These are phyloP conservation scores for Theocolax elegans DNA, from an alignment of 1,140 invertebrate genomes.

Conservation along the genomic window DNA sequence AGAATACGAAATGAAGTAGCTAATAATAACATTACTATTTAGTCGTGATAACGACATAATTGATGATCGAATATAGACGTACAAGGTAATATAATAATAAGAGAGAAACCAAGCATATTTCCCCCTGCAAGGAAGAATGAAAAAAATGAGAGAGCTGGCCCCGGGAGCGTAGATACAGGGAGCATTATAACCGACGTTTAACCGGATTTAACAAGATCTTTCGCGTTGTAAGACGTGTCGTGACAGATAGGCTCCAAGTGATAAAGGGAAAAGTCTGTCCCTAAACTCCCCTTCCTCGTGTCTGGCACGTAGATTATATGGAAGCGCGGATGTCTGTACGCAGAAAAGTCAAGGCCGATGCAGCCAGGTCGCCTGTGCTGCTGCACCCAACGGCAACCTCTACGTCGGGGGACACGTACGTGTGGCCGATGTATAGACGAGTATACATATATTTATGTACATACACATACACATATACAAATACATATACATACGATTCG, in stretches of 20 bases:
- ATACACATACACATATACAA: too few relatives aligned
- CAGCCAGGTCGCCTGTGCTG: constrained; percentile 40
- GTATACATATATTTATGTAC: too few relatives aligned
- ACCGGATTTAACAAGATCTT: constrained; percentile 12
- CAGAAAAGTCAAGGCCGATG: constrained; percentile 60
- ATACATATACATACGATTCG: too few relatives aligned
- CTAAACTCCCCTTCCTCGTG: not conserved
- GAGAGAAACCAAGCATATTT: too few relatives aligned
- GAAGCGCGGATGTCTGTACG: not conserved
- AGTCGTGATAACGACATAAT: too few relatives aligned
- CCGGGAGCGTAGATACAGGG: not conserved
- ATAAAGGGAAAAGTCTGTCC: not conserved
- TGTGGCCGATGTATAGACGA: constrained; percentile 24
- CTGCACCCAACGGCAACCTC: constrained; percentile 28
- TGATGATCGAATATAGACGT: too few relatives aligned
- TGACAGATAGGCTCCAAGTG: not conserved
- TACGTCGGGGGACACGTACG: constrained; percentile 37
- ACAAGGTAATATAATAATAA: too few relatives aligned
- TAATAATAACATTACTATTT: too few relatives aligned
- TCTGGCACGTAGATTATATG: constrained; percentile 13
- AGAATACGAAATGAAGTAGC: too few relatives aligned
- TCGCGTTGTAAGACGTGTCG: not conserved
- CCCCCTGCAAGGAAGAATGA: too few relatives aligned
- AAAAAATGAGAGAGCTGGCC: too few relatives aligned
- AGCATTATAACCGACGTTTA: not conserved